Base-by-base conservation (phyloP, 2,888 invertebrate species). In the Oscheius sp. region DNA sequence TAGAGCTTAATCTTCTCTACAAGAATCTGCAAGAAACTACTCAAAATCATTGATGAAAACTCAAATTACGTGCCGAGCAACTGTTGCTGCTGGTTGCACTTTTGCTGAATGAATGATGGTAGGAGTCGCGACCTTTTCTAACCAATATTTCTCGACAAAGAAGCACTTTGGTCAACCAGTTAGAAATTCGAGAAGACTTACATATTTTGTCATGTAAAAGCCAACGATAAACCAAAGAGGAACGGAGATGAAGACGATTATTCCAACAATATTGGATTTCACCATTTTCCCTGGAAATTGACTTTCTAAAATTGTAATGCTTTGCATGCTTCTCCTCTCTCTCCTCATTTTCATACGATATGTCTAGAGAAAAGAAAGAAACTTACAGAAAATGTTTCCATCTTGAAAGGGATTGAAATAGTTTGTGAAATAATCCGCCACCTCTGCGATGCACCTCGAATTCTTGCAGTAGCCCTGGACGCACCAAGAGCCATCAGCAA, bases 401-500 rank as follows among this genome's bases (percentile, higher is more conserved):
- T 65, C 65, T n/a, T 39, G 42, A 8, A 71, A 65, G 8, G 70
- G 57, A 23, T 63, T 31, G 10, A 75, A 65, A 45, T 72, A 73
- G 45, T 69, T 65, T 1, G 67, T 66, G 12, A 74, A 67, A 34
- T 76, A 65, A 63, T 76, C 76, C n/a, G 74, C 64, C 0, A 65
- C 69, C 31, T 71, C 71, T 2, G 66, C 69, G 1, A 74, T 70
- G 25, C 76, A 76, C 55, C 61, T 68, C 17, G 65, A 69, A 57
- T 77, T 65, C n/a, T 66, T 58, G 46, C 96, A 97, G 88, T 95
- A 94, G 45, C 96, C 96, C 89, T 95, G 94, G 84, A 95, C 93
- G 86, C 97, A 97, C 0, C 95, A 95, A 25, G 95, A 94, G 5
- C 95, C 95, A 88, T 95, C 94, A 0, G 93, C 93, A 66, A 95